Conservation (phyloP, 2,113 vertebrate genomes). For the Xiphophorus couchianus region DNA sequence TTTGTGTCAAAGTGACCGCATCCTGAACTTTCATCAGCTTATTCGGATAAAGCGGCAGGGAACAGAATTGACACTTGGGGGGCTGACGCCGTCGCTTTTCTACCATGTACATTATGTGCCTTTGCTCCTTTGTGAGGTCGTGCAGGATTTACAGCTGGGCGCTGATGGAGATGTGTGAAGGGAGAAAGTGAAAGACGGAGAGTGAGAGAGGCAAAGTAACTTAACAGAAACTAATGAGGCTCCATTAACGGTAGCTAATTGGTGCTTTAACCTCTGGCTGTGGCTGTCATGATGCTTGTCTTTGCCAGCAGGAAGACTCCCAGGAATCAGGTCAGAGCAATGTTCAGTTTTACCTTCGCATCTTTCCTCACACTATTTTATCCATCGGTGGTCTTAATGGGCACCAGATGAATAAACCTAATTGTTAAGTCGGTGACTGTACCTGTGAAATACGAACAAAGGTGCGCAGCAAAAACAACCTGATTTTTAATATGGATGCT, state of each 20-base stretch:
- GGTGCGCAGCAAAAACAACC: background rate
- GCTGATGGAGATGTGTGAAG: slow-evolving; percentile 26
- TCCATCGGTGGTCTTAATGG: slow-evolving; percentile 32
- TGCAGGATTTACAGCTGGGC: slow-evolving; percentile 21
- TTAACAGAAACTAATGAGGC: slow-evolving; percentile 59
- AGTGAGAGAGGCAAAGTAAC: slow-evolving; percentile 19
- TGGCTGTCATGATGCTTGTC: slow-evolving; percentile 52
- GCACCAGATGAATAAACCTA: slow-evolving; percentile 21
- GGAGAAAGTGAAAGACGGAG: slow-evolving; percentile 16
- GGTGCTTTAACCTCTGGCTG: slow-evolving; percentile 70
- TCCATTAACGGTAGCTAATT: slow-evolving; percentile 74
- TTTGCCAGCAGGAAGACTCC: slow-evolving; percentile 46
- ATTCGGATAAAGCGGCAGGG: background rate
- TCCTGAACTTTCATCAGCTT: background rate
- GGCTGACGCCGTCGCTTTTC: background rate
- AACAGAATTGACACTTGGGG: background rate
- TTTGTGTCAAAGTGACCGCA: background rate
- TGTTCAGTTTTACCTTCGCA: slow-evolving; percentile 34
- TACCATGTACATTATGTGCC: background rate
- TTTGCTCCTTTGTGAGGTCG: slow-evolving; percentile 8
- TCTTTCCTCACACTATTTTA: slow-evolving; percentile 3
- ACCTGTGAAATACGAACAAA: slow-evolving; percentile 1
- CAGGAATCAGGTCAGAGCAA: slow-evolving; percentile 44
- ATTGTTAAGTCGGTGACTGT: slow-evolving; percentile 25
- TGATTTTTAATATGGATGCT: slow-evolving; percentile 6